A percentile compares a stretch with the other conserved stretches of the same genome.
Conservation (phyloP, 92 coral and sea anemone species). For the Umimayanthus kanabou region DNA sequence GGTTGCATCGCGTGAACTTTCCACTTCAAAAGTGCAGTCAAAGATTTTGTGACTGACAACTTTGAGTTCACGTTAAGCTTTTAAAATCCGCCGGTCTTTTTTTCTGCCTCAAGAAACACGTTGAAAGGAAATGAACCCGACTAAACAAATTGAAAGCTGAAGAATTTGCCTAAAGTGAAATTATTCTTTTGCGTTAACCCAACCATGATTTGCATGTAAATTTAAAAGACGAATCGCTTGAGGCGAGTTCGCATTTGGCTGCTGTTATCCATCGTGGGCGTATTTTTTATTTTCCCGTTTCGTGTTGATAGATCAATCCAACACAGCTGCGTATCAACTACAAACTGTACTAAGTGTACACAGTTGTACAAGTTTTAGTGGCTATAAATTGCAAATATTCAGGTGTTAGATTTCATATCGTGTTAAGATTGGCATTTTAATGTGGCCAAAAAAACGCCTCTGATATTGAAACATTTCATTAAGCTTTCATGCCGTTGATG, state of each 20-base stretch:
- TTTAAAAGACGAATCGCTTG: not conserved
- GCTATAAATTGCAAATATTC: not conserved
- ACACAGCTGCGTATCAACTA: not conserved
- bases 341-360: not conserved
- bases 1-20: not conserved
- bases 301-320: not conserved
- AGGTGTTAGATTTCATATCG: slow-evolving; percentile 32
- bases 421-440: slow-evolving; percentile 15
- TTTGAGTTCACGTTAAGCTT: not conserved
- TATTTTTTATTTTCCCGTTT: not conserved
- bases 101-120: not conserved
- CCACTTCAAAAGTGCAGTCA: not conserved
- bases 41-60: not conserved
- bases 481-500: not conserved
- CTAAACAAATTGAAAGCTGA: not conserved
- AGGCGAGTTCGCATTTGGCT: not conserved
- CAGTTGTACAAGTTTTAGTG: slow-evolving; percentile 5
- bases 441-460: slow-evolving; percentile 12
- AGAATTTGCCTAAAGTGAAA: not conserved
- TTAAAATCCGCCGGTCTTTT: not conserved
- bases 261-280: not conserved
- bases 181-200: not conserved
- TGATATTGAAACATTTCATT: slow-evolving; percentile 1
- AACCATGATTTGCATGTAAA: not conserved
- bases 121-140: not conserved